These are phyloP conservation scores for Fregetta grallaria DNA, from an alignment of 2,113 vertebrate genomes.

Conservation along the genomic window DNA sequence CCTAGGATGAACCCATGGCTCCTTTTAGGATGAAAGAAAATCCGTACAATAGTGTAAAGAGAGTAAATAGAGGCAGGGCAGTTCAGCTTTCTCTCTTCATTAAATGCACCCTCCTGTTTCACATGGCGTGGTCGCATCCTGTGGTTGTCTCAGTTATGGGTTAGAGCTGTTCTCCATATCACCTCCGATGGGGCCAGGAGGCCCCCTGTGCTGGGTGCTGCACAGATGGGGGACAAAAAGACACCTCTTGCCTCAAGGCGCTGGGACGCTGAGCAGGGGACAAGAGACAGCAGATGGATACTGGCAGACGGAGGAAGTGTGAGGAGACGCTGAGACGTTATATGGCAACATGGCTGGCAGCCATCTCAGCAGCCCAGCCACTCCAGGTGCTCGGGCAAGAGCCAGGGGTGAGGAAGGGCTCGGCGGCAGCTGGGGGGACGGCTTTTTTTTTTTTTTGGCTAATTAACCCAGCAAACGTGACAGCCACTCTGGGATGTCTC, in stretches of 20 bases:
- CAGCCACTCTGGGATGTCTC: not conserved
- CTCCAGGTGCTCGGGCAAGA: not conserved
- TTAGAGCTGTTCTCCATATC: not conserved
- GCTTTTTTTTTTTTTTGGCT: not conserved
- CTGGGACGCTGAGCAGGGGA: not conserved
- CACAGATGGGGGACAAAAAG: not conserved
- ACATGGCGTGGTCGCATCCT: rapidly evolving
- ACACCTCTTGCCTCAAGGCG: not conserved
- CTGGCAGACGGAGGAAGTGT: not conserved
- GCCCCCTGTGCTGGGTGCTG: not conserved
- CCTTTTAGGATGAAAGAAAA: not conserved
- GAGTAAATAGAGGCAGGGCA: not conserved
- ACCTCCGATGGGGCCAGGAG: rapidly evolving
- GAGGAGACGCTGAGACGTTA: not conserved
- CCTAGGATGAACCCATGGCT: rapidly evolving
- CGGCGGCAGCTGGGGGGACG: rapidly evolving
- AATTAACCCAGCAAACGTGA: not conserved
- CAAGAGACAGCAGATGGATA: not conserved
- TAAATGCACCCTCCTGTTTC: not conserved
- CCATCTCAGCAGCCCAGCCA: not conserved
- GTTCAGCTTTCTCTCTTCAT: not conserved
- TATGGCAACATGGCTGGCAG: not conserved
- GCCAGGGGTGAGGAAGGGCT: not conserved
- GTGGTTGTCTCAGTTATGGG: not conserved
- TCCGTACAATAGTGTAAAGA: rapidly evolving